These are phyloP conservation scores for Alviniconcha strummeri DNA, from an alignment of 2,888 invertebrate genomes.

Conservation along the genomic window DNA sequence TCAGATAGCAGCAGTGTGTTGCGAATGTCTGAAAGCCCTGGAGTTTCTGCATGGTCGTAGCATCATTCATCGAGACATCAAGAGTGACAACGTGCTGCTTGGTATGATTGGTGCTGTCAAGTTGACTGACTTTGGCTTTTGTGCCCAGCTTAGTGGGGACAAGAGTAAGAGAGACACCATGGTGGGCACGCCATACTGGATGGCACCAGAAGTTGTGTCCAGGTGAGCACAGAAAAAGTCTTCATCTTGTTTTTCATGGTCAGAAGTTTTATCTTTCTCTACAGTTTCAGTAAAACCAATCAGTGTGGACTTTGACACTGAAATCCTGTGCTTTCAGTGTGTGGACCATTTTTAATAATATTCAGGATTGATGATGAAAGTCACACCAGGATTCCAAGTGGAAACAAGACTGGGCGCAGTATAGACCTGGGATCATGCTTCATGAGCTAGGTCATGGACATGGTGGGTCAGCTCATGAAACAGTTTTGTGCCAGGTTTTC, in stretches of 20 bases:
- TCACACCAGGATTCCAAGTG: too few species aligned
- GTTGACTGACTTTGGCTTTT: constrained; percentile 93
- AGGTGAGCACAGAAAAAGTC: constrained; percentile 57
- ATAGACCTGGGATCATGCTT: too few species aligned
- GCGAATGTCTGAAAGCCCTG: constrained; percentile 91
- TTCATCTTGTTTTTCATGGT: background rate
- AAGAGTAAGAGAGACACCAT: constrained; percentile 91
- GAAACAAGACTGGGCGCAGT: too few species aligned
- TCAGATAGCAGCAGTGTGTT: constrained; percentile 95
- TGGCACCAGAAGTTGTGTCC: constrained; percentile 88
- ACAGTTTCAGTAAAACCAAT: too few species aligned
- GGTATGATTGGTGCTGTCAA: constrained; percentile 88
- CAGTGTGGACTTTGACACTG: too few species aligned
- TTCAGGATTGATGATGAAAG: too few species aligned
- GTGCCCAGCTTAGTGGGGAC: constrained; percentile 95
- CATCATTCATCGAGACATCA: constrained; percentile 84
- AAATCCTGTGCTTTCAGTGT: too few species aligned
- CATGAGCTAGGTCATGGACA: too few species aligned
- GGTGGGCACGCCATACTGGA: constrained; percentile 99
- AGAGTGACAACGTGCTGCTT: constrained; percentile 96
- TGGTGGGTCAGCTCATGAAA: too few species aligned
- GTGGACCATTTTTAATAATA: too few species aligned
- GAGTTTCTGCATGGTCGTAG: constrained; percentile 92
- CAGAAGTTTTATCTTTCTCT: too few species aligned
- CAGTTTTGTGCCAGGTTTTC: too few species aligned